Evolutionary conservation across 2,797 vertebrate species (phyloP).

Genomic region (Pseudochirops cupreus): DNA sequence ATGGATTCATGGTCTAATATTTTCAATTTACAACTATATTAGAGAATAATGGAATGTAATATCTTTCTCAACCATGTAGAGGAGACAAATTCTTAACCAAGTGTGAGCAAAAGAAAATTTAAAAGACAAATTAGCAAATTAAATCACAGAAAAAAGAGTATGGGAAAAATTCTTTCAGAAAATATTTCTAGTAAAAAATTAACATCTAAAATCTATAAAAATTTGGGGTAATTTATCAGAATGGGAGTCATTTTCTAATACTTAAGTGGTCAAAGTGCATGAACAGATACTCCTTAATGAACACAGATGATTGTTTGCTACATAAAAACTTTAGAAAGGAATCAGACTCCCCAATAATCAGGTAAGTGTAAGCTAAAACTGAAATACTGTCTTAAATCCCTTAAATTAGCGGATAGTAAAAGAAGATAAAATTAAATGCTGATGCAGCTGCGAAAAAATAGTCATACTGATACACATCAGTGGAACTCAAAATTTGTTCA

Average conservation of each 20-base stretch:
- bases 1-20: not conserved
- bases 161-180: not conserved
- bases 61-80: not conserved
- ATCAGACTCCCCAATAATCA: not conserved
- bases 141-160: not conserved
- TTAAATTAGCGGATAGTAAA: not conserved
- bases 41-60: not conserved
- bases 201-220: not conserved
- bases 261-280: not conserved
- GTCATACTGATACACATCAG: not conserved
- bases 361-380: not conserved
- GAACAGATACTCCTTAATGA: not conserved
- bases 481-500: not conserved
- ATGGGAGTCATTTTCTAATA: not conserved
- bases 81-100: not conserved
- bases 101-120: not conserved
- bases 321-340: not conserved
- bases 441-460: not conserved
- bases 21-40: not conserved
- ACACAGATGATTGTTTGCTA: not conserved
- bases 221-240: not conserved
- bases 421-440: not conserved
- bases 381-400: not conserved
- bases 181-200: not conserved
- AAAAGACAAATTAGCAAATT: not conserved